A percentile compares a stretch with the other conserved stretches of the same genome.
phyloP scores from a whole-genome alignment of 2,113 vertebrate species.

The Nycticebus coucang region DNA sequence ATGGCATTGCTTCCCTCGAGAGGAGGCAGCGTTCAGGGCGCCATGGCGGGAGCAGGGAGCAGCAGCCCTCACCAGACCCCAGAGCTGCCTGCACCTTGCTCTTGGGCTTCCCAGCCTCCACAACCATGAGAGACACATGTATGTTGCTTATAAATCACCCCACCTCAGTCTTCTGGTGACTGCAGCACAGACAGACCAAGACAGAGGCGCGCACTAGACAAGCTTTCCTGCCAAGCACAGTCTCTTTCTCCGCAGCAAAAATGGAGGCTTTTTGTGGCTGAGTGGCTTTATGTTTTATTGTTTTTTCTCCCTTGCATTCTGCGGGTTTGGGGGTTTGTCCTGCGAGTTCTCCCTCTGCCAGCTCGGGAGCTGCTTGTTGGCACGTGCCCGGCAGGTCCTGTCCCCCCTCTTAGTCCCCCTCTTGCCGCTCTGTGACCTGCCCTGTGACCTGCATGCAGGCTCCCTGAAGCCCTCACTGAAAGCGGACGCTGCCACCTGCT shows the following conservation, averaged over 20 bases:
- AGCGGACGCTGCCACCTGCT: too few relatives aligned
- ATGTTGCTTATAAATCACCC: too few relatives aligned
- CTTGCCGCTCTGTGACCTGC: too few relatives aligned
- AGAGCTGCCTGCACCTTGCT: neutral
- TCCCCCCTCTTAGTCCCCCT: too few relatives aligned
- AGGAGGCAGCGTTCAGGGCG: accelerated
- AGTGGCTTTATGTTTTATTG: neutral
- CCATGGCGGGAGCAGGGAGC: neutral
- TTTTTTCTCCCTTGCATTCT: neutral
- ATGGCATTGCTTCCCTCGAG: neutral
- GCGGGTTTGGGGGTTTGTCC: neutral
- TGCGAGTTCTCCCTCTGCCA: too few relatives aligned
- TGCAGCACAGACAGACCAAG: neutral
- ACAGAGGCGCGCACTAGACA: neutral
- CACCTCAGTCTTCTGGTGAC: neutral
- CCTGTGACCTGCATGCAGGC: too few relatives aligned
- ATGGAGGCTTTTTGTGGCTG: accelerated
- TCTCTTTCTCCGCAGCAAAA: neutral
- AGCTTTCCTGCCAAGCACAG: neutral
- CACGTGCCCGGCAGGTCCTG: too few relatives aligned
- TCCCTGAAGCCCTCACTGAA: too few relatives aligned
- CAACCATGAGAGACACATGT: neutral
- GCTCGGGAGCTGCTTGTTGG: too few relatives aligned
- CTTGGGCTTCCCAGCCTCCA: neutral
- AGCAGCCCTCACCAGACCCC: neutral